Evolutionary conservation across 2,888 invertebrate genomes (phyloP), one percentile per base, ranked within the genome.

Genomic region (Cyclophora punctaria): DNA sequence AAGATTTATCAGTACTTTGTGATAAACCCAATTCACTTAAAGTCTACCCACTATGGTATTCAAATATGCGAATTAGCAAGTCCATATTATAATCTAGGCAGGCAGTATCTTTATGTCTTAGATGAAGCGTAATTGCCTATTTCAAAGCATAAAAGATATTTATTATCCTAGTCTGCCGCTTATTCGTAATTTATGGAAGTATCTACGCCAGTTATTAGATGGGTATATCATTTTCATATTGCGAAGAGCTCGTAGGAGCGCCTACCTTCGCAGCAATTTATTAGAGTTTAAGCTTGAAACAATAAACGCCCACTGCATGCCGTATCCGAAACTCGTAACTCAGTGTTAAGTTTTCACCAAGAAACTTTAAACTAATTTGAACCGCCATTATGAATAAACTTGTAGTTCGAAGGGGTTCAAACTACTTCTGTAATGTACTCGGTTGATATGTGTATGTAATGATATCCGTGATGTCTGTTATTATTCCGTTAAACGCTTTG

Each of bases 311-410:
- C 56, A 56, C 59, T 58, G 58, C 71, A 67, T 66, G 70, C 69
- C 52, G 71, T 56, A 63, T 71, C 67, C 67, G 65, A 66, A 55
- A 47, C 58, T 66, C 62, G 58, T 71, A 69, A 70, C 57, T 69
- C 62, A 66, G 56, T 50, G 59, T 67, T 64, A 55, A 61, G 64
- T 66, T 63, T 72, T 66, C 55, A 57, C 52, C 46, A 20, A 58
- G 53, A 56, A 49, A 55, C 54, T 49, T 64, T 53, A 48, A 52
- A 20, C 37, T 37, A 37, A 37, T 37, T 37, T 37, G 37, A 37
- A 37, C 37, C 37, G 37, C 37, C 37, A 37, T 37, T 37, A 37
- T 37, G 37, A 37, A 37, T 37, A 37, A 37, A 37, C 37, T 37
- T 37, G 20, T 20, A 20, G 20, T 20, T 20, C 20, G 20, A 20